A percentile compares a stretch with the other conserved stretches of the same genome.
Evolutionary conservation across 2,113 vertebrate genomes (phyloP).

Genomic region (Ahaetulla prasina): DNA sequence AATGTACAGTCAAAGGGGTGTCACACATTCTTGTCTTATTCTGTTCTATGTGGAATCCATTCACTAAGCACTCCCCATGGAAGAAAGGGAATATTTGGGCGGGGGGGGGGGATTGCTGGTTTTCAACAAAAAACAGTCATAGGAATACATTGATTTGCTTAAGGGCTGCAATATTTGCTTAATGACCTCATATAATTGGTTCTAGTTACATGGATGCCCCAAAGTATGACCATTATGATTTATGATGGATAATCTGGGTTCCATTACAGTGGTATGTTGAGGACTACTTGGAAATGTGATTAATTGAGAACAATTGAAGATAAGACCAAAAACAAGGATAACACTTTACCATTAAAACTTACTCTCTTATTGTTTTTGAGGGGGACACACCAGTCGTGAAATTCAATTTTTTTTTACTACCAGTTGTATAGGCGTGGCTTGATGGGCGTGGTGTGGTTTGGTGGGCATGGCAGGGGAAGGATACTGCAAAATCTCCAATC

Average conservation of each 20-base stretch:
- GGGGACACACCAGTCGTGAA: too few species aligned
- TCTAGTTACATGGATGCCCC: not conserved
- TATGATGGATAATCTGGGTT: not conserved
- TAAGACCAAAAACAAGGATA: not conserved
- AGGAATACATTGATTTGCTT: not conserved
- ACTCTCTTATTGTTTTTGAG: not conserved
- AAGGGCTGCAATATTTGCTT: not conserved
- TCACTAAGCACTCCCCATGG: not conserved
- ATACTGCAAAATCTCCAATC: too few species aligned
- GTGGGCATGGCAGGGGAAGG: too few species aligned
- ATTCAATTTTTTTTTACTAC: too few species aligned
- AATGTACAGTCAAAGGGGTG: not conserved
- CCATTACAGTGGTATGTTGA: not conserved
- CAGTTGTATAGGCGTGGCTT: too few species aligned
- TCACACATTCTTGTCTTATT: not conserved
- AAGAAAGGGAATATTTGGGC: too few species aligned
- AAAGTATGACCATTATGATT: not conserved
- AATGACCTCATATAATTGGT: not conserved
- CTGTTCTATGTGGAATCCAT: not conserved
- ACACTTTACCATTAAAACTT: not conserved
- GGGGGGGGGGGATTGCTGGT: too few species aligned
- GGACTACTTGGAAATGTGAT: not conserved
- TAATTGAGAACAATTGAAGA: not conserved
- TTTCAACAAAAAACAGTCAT: not conserved
- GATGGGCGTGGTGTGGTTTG: too few species aligned